Conservation (phyloP, 2,113 vertebrate species). For the Amblyopsis rosae region DNA sequence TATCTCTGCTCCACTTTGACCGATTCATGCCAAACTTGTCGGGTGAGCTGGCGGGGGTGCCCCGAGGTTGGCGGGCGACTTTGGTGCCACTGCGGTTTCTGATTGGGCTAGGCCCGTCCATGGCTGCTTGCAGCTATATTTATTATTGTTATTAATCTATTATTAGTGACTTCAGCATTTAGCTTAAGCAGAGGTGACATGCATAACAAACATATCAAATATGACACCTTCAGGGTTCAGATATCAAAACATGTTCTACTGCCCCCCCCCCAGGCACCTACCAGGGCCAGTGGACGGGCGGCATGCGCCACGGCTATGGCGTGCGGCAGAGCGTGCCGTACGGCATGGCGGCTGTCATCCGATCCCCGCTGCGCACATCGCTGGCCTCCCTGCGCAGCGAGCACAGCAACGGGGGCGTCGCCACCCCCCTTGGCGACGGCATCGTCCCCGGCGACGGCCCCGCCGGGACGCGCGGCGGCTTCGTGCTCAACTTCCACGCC, state of each 20-base stretch:
- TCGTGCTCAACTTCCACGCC: slow-evolving; percentile 92
- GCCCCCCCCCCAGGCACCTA: slow-evolving; percentile 82
- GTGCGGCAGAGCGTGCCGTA: slow-evolving; percentile 95
- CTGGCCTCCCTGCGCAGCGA: slow-evolving; percentile 92
- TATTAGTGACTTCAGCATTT: too few species aligned
- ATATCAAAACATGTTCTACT: background rate
- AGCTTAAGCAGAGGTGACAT: too few species aligned
- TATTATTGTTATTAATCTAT: too few species aligned
- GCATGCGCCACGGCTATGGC: slow-evolving; percentile 96
- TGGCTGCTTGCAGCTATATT: too few species aligned
- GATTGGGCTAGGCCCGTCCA: too few species aligned
- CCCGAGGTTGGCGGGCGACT: too few species aligned
- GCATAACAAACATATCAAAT: too few species aligned
- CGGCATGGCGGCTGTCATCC: slow-evolving; percentile 94
- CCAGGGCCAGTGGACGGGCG: slow-evolving; percentile 96
- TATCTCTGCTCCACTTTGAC: too few species aligned
- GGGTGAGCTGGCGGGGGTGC: too few species aligned
- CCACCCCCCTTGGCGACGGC: slow-evolving; percentile 68
- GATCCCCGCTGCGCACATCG: slow-evolving; percentile 91
- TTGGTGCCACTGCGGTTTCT: too few species aligned
- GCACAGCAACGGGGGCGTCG: slow-evolving; percentile 91
- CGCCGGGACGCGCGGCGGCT: slow-evolving; percentile 89
- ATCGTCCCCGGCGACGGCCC: slow-evolving; percentile 79
- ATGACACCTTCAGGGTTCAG: background rate
- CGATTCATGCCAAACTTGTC: too few species aligned